phyloP scores from a whole-genome alignment of 1,140 invertebrate species.

The Diachasma alloeum region DNA sequence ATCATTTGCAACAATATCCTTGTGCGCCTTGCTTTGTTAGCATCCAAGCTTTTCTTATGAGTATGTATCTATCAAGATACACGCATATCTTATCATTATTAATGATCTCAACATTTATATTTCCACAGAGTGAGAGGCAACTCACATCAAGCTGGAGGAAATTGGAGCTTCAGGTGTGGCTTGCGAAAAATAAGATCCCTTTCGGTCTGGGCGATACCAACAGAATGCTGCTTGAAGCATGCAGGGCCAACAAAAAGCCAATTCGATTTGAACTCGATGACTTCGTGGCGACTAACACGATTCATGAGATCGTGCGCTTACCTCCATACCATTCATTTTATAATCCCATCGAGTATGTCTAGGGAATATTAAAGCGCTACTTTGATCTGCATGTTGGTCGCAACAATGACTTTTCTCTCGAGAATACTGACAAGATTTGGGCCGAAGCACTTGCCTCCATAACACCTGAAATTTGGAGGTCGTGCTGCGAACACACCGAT shows the following conservation, averaged over 20 bases:
- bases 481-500: background rate
- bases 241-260: background rate
- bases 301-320: background rate
- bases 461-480: background rate
- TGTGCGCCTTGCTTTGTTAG: no score
- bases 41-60: no score
- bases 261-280: background rate
- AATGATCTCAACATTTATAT: no score
- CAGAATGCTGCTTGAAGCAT: background rate
- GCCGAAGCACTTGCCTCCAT: background rate
- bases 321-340: background rate
- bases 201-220: background rate
- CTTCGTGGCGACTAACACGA: background rate
- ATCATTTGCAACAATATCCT: no score
- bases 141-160: no score
- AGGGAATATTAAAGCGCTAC: background rate
- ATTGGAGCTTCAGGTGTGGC: no score
- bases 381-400: background rate
- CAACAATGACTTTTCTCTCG: background rate
- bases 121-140: no score
- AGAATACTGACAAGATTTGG: background rate
- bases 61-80: no score
- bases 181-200: no score
- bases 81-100: no score
- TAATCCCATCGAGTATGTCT: background rate